phyloP scores from a whole-genome alignment of 1,140 invertebrate species.

The Octopus bimaculoides region DNA sequence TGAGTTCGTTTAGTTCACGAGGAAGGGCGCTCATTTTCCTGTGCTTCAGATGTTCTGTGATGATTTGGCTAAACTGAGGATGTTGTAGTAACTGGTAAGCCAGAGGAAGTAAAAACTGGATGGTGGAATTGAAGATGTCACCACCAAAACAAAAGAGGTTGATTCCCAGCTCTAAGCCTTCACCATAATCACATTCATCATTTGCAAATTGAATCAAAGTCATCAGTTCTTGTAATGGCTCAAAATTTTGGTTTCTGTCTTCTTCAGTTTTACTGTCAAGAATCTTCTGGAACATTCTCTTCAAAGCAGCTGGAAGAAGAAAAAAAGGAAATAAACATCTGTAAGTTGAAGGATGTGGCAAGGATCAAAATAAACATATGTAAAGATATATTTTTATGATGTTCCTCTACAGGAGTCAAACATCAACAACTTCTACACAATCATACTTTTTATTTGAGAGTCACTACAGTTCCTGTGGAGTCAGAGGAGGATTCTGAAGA shows the following conservation, averaged over 20 bases:
- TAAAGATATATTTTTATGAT: too few relatives aligned
- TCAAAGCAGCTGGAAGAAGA: slow-evolving; percentile 65
- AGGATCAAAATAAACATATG: too few relatives aligned
- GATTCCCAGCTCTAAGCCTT: slow-evolving; percentile 82
- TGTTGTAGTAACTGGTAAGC: slow-evolving; percentile 77
- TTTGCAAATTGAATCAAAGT: slow-evolving; percentile 75
- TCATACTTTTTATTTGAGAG: not conserved
- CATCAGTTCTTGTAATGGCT: slow-evolving; percentile 65
- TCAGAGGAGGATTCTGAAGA: too few relatives aligned
- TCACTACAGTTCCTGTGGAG: too few relatives aligned
- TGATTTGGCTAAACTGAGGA: slow-evolving; percentile 73
- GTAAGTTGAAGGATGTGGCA: not conserved
- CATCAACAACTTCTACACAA: too few relatives aligned
- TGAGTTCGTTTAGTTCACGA: not conserved
- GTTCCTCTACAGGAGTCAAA: too few relatives aligned
- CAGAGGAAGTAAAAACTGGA: slow-evolving; percentile 68
- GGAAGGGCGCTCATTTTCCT: not conserved
- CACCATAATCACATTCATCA: slow-evolving; percentile 93
- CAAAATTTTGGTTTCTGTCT: slow-evolving; percentile 64
- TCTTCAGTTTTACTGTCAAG: slow-evolving; percentile 62
- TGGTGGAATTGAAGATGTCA: slow-evolving; percentile 64
- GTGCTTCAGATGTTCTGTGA: slow-evolving; percentile 65
- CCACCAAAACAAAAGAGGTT: slow-evolving; percentile 73
- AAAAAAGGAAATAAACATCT: slow-evolving; percentile 24
- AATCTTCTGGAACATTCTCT: slow-evolving; percentile 71